A percentile compares a stretch with the other conserved stretches of the same genome.
These are phyloP conservation scores for Drosophila ficusphila DNA, from an alignment of 1,140 invertebrate species.

Conservation along the genomic window DNA sequence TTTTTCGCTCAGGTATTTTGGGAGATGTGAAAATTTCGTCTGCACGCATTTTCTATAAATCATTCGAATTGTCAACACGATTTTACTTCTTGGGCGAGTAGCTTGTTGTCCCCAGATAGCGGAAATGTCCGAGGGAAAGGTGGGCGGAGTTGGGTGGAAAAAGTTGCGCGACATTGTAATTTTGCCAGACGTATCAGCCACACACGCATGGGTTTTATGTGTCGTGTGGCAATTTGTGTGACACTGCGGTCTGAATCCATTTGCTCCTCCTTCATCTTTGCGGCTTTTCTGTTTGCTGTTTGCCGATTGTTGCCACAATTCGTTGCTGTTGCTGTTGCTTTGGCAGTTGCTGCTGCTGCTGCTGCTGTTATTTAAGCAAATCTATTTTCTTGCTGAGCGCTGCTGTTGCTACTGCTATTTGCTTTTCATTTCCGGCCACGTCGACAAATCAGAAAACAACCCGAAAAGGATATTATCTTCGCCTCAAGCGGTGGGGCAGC, in stretches of 20 bases:
- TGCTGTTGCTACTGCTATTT: conserved; percentile 55
- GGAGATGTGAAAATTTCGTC: conserved; percentile 46
- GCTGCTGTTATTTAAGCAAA: conserved; percentile 57
- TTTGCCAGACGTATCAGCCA: conserved; percentile 57
- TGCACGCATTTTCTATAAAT: conserved; percentile 75
- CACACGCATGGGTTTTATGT: conserved; percentile 7
- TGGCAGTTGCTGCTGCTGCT: conserved; percentile 6
- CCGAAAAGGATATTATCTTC: conserved; percentile 76
- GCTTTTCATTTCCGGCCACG: conserved; percentile 81
- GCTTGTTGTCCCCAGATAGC: conserved; percentile 52
- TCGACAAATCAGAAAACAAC: conserved; percentile 74
- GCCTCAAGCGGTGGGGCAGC: conserved; percentile 25
- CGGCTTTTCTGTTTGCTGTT: conserved; percentile 51
- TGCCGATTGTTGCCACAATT: conserved; percentile 46
- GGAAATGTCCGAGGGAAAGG: conserved; percentile 56
- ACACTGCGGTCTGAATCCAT: conserved; percentile 3
- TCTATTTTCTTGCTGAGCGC: conserved; percentile 51
- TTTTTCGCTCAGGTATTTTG: not conserved
- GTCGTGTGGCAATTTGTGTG: conserved; percentile 40
- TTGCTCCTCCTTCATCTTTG: conserved; percentile 35
- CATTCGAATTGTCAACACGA: conserved; percentile 76
- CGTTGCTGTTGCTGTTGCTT: conserved; percentile 27
- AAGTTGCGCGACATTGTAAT: conserved; percentile 43
- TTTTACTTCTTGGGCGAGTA: conserved; percentile 58
- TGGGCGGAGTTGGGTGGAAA: not conserved